phyloP scores from a whole-genome alignment of 2,797 vertebrate species.

The Furcifer pardalis region DNA sequence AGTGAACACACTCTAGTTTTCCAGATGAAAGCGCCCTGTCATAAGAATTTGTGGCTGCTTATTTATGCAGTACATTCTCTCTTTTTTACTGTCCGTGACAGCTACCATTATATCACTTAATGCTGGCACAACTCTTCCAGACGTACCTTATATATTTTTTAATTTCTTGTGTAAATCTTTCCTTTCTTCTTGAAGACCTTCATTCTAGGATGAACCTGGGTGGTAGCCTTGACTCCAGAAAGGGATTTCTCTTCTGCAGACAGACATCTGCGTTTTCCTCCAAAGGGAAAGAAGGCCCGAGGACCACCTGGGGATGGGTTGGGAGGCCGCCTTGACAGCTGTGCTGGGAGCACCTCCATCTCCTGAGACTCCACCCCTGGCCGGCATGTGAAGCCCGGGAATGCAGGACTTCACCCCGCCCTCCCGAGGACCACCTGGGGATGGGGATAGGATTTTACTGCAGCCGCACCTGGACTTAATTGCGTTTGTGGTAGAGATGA shows the following conservation, averaged over 20 bases:
- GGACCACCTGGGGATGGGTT: too few species aligned
- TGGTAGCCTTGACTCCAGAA: background rate
- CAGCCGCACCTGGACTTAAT: too few species aligned
- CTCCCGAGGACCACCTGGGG: too few species aligned
- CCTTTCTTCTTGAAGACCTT: background rate
- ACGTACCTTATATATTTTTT: background rate
- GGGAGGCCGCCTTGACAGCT: too few species aligned
- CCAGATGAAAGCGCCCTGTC: background rate
- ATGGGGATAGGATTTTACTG: too few species aligned
- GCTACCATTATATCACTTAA: slow-evolving; percentile 1
- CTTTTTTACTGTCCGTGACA: background rate
- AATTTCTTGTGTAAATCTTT: slow-evolving; percentile 5
- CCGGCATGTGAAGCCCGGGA: too few species aligned
- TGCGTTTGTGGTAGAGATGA: too few species aligned
- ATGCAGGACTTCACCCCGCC: too few species aligned
- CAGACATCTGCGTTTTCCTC: background rate
- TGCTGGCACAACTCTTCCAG: background rate
- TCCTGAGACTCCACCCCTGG: too few species aligned
- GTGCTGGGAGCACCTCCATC: too few species aligned
- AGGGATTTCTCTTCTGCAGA: background rate
- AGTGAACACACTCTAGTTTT: background rate
- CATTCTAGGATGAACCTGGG: background rate
- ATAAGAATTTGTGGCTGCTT: background rate
- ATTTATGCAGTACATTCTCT: slow-evolving; percentile 12
- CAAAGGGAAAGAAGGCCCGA: background rate